Conservation (phyloP, 2,797 vertebrate genomes). For the Cyprinella venusta region DNA sequence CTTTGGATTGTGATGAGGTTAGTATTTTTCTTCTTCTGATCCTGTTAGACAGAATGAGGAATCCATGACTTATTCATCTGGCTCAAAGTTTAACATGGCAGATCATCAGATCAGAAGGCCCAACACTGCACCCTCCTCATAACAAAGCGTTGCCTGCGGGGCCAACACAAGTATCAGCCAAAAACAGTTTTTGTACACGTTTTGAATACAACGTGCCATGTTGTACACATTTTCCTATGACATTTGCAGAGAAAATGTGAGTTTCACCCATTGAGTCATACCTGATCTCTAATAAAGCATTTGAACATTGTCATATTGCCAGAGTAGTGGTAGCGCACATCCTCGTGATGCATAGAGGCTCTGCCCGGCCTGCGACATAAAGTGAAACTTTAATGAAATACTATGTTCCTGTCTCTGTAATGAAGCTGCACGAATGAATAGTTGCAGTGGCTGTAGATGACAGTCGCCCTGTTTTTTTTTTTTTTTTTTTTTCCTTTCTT, state of each 20-base stretch:
- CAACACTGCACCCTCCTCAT: neutral
- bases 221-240: neutral
- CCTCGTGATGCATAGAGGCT: neutral
- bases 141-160: slow-evolving; percentile 39
- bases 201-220: neutral
- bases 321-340: neutral
- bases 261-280: neutral
- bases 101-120: slow-evolving; percentile 14
- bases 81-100: slow-evolving; percentile 5
- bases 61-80: slow-evolving; percentile 33
- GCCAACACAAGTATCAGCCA: neutral
- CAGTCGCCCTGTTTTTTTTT: slow-evolving; percentile 50
- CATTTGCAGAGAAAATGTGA: neutral
- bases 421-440: slow-evolving; percentile 17
- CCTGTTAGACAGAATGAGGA: neutral
- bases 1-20: slow-evolving; percentile 11
- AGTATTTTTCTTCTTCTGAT: neutral
- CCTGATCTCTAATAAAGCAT: neutral
- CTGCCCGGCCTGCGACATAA: neutral
- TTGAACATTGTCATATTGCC: neutral
- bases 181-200: slow-evolving; percentile 15
- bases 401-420: slow-evolving; percentile 27
- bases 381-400: neutral
- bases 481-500: no score
- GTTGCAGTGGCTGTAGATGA: slow-evolving; percentile 23